phyloP scores from a whole-genome alignment of 2,113 vertebrate species.

The Pedionomus torquatus region DNA sequence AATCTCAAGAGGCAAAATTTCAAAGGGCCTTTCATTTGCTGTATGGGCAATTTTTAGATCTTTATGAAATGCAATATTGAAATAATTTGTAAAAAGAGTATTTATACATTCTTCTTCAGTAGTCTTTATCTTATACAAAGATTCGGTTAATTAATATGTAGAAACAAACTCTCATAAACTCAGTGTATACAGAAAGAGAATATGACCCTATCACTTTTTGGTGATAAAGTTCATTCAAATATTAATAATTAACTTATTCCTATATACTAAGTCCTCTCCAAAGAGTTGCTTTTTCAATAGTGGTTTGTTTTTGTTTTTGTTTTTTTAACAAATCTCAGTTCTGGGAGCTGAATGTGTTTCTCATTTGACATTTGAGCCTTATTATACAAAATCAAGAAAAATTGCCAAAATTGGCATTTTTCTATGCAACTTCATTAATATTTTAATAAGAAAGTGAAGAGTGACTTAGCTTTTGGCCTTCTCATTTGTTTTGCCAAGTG shows the following conservation, averaged over 20 bases:
- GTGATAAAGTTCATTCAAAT: background rate
- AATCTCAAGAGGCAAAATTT: background rate
- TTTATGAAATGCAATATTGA: background rate
- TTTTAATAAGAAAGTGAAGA: background rate
- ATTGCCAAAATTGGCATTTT: background rate
- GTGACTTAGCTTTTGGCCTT: background rate
- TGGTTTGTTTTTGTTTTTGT: background rate
- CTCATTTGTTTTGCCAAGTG: background rate
- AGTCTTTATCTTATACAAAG: background rate
- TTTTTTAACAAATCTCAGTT: background rate
- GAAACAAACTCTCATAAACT: background rate
- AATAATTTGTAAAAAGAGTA: background rate
- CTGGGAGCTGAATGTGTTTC: background rate
- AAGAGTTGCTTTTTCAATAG: background rate
- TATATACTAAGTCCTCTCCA: background rate
- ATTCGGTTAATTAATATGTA: background rate
- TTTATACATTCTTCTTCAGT: background rate
- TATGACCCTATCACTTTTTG: background rate
- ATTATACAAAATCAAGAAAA: background rate
- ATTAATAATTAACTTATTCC: background rate
- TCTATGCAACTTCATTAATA: background rate
- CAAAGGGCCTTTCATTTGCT: conserved; percentile 33
- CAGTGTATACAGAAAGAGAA: background rate
- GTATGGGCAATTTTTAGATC: conserved; percentile 1
- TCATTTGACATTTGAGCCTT: background rate